Conservation (phyloP, 2,113 vertebrate species). For the Manacus vitellinus region DNA sequence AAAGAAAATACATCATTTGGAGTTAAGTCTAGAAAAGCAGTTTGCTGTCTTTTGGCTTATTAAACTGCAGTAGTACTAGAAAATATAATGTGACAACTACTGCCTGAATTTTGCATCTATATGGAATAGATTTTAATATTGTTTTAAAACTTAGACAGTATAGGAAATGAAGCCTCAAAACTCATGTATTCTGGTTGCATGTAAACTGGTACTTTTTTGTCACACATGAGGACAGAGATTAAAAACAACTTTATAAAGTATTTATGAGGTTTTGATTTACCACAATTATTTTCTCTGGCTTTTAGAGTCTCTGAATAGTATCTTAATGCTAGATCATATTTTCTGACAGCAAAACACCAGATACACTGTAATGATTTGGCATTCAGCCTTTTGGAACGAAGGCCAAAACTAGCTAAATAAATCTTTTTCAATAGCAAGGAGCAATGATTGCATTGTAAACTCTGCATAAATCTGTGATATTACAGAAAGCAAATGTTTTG, state of each 20-base stretch:
- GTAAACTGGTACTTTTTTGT: constrained; percentile 65
- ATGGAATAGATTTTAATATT: constrained; percentile 27
- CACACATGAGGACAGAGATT: constrained; percentile 53
- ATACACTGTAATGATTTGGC: constrained; percentile 71
- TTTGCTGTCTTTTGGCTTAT: constrained; percentile 31
- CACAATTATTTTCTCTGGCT: constrained; percentile 64
- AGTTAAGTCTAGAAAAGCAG: neutral
- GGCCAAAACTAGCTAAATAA: constrained; percentile 63
- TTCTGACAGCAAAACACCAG: constrained; percentile 72
- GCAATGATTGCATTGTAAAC: constrained; percentile 63
- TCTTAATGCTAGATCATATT: constrained; percentile 72
- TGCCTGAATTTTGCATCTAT: constrained; percentile 1
- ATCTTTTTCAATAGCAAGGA: constrained; percentile 67
- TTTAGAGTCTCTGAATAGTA: constrained; percentile 60
- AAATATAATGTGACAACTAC: constrained; percentile 64
- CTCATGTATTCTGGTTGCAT: constrained; percentile 6
- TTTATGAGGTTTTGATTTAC: constrained; percentile 70
- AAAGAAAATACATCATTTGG: neutral
- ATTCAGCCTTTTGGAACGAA: constrained; percentile 65
- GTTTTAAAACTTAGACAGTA: constrained; percentile 38
- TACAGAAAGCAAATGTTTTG: constrained; percentile 64
- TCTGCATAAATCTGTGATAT: constrained; percentile 62
- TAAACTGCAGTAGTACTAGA: constrained; percentile 50
- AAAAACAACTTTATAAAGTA: constrained; percentile 65
- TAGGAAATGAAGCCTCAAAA: constrained; percentile 52